Percentiles rank a stretch among this genome's conserved stretches.
Conservation (phyloP, 2,888 invertebrate species). For the Gryllus longicercus region DNA sequence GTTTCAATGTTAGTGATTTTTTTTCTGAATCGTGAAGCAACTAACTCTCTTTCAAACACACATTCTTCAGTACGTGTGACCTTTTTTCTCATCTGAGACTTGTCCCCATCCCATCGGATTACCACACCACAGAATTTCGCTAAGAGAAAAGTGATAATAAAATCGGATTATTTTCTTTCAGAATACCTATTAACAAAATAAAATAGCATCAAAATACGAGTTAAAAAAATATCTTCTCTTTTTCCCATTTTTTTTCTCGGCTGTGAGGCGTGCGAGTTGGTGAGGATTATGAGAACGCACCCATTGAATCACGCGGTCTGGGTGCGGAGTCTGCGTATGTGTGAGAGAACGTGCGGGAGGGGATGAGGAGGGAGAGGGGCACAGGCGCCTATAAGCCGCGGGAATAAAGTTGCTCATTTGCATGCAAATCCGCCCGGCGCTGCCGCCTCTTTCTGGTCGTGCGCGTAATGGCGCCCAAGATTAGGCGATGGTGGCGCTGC, state of each 20-base stretch:
- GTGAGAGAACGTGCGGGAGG: not conserved
- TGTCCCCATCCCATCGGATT: not conserved
- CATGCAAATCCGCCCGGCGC: not conserved
- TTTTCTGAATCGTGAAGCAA: too few relatives aligned
- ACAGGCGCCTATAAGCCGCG: conserved; percentile 6
- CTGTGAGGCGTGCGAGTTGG: too few relatives aligned
- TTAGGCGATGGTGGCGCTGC: conserved; percentile 17
- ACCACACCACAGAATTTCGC: not conserved
- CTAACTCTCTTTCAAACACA: too few relatives aligned
- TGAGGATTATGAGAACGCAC: not conserved
- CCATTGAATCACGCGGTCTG: not conserved
- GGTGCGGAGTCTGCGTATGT: too few relatives aligned
- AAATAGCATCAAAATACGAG: not conserved
- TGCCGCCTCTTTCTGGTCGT: not conserved
- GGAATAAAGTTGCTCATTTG: conserved; percentile 17
- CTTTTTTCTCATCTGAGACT: too few relatives aligned
- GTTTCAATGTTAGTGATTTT: too few relatives aligned
- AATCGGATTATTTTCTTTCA: not conserved
- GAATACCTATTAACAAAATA: not conserved
- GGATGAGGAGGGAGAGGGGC: not conserved
- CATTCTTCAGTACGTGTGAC: too few relatives aligned
- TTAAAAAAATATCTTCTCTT: not conserved
- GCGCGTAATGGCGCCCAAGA: not conserved
- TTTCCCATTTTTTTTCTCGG: not conserved
- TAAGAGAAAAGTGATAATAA: not conserved